These are phyloP conservation scores for Psococerastis gibbosa DNA, from an alignment of 2,888 invertebrate genomes.

Conservation along the genomic window DNA sequence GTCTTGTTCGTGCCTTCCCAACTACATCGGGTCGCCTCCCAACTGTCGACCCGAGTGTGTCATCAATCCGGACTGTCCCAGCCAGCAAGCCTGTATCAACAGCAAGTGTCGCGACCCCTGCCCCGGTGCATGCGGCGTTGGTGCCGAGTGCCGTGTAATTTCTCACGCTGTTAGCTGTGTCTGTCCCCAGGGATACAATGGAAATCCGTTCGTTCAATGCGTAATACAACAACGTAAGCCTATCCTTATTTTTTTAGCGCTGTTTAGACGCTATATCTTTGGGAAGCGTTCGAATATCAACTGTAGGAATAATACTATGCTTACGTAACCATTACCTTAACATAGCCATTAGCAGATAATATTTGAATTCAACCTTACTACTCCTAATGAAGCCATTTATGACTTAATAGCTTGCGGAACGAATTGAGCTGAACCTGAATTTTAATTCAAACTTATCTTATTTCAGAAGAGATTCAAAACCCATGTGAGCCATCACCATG, in stretches of 20 bases:
- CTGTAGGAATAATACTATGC: slow-evolving; percentile 10
- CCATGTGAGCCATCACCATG: slow-evolving; percentile 78
- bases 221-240: slow-evolving; percentile 34
- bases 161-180: slow-evolving; percentile 65
- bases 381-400: too few relatives aligned
- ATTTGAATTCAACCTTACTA: too few relatives aligned
- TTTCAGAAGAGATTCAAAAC: slow-evolving; percentile 37
- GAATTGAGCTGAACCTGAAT: too few relatives aligned
- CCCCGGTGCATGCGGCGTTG: slow-evolving; percentile 59
- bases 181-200: slow-evolving; percentile 54
- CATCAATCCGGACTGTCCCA: slow-evolving; percentile 61
- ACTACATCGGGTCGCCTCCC: slow-evolving; percentile 60
- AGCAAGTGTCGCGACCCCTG: slow-evolving; percentile 68
- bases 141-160: slow-evolving; percentile 60
- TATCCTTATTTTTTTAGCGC: neutral
- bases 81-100: slow-evolving; percentile 58
- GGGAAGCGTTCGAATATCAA: slow-evolving; percentile 13
- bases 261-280: neutral
- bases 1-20: slow-evolving; percentile 55
- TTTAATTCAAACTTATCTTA: slow-evolving; percentile 16
- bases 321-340: too few relatives aligned
- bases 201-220: slow-evolving; percentile 69
- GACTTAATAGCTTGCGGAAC: too few relatives aligned
- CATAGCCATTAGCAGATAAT: too few relatives aligned
- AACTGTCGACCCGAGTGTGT: slow-evolving; percentile 68